Conservation (phyloP, 2,888 invertebrate species). For the Cephus nigrinus region DNA sequence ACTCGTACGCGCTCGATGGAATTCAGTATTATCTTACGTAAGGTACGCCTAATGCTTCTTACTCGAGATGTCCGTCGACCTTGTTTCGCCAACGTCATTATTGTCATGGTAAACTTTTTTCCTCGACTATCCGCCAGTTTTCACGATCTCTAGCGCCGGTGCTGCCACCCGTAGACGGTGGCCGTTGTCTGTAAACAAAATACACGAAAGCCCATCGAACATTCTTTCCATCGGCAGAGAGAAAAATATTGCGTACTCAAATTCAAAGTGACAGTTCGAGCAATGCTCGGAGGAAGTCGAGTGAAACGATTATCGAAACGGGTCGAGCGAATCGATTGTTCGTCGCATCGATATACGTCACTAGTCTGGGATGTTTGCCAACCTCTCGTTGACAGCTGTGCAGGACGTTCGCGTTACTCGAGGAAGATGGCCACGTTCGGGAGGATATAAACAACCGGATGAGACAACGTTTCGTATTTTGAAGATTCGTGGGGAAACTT, state of each 20-base stretch:
- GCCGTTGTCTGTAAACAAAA: not conserved
- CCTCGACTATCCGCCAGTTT: not conserved
- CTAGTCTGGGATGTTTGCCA: not conserved
- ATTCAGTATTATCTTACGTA: not conserved
- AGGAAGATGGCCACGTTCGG: not conserved
- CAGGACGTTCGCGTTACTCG: not conserved
- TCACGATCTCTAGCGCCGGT: not conserved
- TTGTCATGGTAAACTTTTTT: not conserved
- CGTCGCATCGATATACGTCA: not conserved
- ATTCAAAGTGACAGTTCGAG: not conserved
- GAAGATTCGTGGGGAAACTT: not conserved
- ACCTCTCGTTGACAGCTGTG: not conserved
- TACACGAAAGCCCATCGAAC: not conserved
- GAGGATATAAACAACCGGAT: not conserved
- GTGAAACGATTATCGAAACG: slow-evolving; percentile 13
- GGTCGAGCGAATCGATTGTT: slow-evolving; percentile 11
- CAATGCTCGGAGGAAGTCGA: not conserved
- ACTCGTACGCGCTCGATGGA: not conserved
- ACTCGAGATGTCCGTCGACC: not conserved
- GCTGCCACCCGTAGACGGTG: not conserved
- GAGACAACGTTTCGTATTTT: not conserved
- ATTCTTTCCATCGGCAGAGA: not conserved
- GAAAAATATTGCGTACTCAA: not conserved
- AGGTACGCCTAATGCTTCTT: not conserved
- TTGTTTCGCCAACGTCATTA: not conserved